Evolutionary conservation across 1,140 invertebrate genomes (phyloP), one percentile per base, ranked within the genome.

Genomic region (Helicoverpa zea): DNA sequence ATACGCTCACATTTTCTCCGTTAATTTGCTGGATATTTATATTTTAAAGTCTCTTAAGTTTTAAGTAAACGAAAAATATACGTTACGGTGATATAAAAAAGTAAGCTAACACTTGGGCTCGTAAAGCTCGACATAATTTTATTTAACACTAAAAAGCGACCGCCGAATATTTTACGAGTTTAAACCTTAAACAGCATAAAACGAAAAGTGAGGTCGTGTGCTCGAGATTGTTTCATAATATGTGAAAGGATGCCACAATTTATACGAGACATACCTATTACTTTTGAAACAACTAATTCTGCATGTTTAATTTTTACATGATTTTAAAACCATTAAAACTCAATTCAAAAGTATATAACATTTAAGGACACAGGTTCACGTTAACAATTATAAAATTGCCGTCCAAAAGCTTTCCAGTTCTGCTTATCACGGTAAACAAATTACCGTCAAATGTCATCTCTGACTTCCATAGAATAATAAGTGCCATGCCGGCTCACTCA

Each of bases 61-160:
- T 51, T 4, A 58, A 73, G 70, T 58, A 73, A 56, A 43, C 23
- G 49, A 51, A 73, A 73, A 73, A 56, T 73, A 73, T 58, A 16
- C 52, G 23, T 13, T 54, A 72, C 29, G 49, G 18, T 54, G 51
- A 72, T 43, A 51, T 23, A 68, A 43, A 56, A 73, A 73, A 73
- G 30, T 73, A 58, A 73, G 54, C 70, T 52, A 72, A 72, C 54
- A 73, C 70, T 30, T 58, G 58, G 30, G 29, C 7, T 56, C 70
- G 30, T 73, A 73, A 73, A 73, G 52, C 70, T 73, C 29, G 18
- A 56, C 23, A 73, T 73, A 73, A 73, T 73, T 73, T 73, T 73
- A 73, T 73, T 73, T 73, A 73, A 73, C 29, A 58, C 54, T 73
- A 54, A 73, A 73, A 73, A 18, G 54, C 29, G 70, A 73, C 52